Base-by-base conservation (phyloP, 2,113 vertebrate genomes). In the Odobenus rosmarus region DNA sequence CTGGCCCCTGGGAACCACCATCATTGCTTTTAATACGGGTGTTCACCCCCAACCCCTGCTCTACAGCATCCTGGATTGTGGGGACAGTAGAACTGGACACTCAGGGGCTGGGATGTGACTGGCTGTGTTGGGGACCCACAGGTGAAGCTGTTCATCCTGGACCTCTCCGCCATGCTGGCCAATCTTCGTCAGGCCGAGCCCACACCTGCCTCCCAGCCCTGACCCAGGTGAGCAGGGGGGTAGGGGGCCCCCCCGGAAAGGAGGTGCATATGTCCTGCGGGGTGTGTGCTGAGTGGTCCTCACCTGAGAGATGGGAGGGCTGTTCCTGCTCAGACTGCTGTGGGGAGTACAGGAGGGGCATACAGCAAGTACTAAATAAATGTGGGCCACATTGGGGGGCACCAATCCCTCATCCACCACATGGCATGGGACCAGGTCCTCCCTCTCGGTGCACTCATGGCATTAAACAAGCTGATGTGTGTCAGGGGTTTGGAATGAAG, bases 91-190 rank as follows among this genome's bases (percentile, higher is more conserved):
- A 12, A 26, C 13, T 5, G n/a, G 67, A 24, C 19, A 13, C 7
- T 18, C 0, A 0, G 64, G 51, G 53, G 11, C 69, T 55, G 4
- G 21, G 51, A 5, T 49, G 46, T 96, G 86, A 93, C 80, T 33
- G 33, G 59, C 55, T 16, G 1, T 55, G 31, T 42, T 6, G 80
- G 79, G 59, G 7, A 28, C 49, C 3, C 0, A 24, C 97, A 99
- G 99, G 98, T 99, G 79, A 98, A 99, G 97, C 95, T 95, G 80
- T 98, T 98, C 83, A 97, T 99, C 77, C 62, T 72, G 14, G 97
- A 98, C 69, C 97, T 98, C 71, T 96, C 97, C 0, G 93, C 92
- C 67, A 96, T 96, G 21, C 91, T 98, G 28, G 61, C 98, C 0
- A 55, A 97, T 51, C 57, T 97, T 31, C 9, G 3, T 4, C 95